Conservation (phyloP, 30 jellyfish, hydroid and myxozoan species). For the Pelagia noctiluca region DNA sequence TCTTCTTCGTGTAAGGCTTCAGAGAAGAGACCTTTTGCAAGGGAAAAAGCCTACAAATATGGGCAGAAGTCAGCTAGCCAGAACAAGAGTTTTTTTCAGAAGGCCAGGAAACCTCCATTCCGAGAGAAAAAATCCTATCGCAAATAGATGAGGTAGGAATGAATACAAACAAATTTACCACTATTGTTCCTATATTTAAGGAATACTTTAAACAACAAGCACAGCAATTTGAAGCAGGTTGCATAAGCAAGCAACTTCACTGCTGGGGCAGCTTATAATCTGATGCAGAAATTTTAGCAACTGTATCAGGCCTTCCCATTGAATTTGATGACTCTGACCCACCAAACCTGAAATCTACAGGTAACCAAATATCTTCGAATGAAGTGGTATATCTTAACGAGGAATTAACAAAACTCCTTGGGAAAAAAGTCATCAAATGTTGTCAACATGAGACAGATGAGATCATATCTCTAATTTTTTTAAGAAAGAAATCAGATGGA, state of each 20-base stretch:
- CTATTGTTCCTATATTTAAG: not conserved
- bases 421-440: conserved; percentile 17
- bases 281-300: conserved; percentile 10
- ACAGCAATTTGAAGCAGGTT: conserved; percentile 33
- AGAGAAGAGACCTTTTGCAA: not conserved
- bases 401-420: conserved; percentile 8
- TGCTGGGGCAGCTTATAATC: conserved; percentile 22
- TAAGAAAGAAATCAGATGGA: conserved; percentile 32
- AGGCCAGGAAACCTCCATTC: conserved; percentile 54
- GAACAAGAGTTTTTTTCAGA: conserved; percentile 23
- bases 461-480: conserved; percentile 40
- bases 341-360: not conserved
- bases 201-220: conserved; percentile 19
- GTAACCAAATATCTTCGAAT: not conserved
- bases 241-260: conserved; percentile 1
- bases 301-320: not conserved
- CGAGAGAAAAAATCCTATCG: conserved; percentile 18
- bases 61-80: too few relatives aligned
- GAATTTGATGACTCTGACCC: not conserved
- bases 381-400: not conserved
- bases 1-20: too few relatives aligned
- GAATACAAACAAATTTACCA: not conserved
- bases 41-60: not conserved
- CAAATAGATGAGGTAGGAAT: conserved; percentile 16
- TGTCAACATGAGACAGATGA: conserved; percentile 32